These are phyloP conservation scores for Ceratitis capitata DNA, from an alignment of 1,140 invertebrate species.

Conservation along the genomic window DNA sequence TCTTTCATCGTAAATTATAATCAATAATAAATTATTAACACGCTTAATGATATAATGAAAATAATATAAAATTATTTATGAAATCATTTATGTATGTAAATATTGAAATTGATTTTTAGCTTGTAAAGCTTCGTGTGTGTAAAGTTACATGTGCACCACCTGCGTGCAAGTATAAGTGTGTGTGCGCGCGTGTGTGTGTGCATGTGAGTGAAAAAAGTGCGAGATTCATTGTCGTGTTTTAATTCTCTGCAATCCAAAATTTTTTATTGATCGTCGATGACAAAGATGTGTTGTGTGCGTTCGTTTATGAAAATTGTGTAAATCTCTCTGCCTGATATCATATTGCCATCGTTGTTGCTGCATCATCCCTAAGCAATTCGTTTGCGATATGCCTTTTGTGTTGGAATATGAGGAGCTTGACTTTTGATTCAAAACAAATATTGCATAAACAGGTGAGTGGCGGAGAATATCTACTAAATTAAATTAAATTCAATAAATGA, in stretches of 20 bases:
- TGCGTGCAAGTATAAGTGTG: neutral
- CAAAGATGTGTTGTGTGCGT: neutral
- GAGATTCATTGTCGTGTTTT: conserved; percentile 15
- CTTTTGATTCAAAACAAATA: conserved; percentile 16
- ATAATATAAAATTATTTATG: too few relatives aligned
- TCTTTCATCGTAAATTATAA: neutral
- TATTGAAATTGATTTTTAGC: too few relatives aligned
- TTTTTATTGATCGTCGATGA: conserved; percentile 37
- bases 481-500: neutral
- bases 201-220: neutral
- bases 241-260: neutral
- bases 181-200: too few relatives aligned
- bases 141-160: too few relatives aligned
- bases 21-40: conserved; percentile 23
- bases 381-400: neutral
- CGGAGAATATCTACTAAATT: neutral
- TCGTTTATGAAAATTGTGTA: neutral
- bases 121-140: too few relatives aligned
- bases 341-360: neutral
- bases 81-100: too few relatives aligned
- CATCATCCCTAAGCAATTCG: neutral
- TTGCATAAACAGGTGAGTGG: conserved; percentile 38
- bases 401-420: conserved; percentile 9
- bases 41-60: neutral
- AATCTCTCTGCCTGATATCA: neutral